Conservation (phyloP, 2,113 vertebrate genomes). For the Pyrgilauda ruficollis region DNA sequence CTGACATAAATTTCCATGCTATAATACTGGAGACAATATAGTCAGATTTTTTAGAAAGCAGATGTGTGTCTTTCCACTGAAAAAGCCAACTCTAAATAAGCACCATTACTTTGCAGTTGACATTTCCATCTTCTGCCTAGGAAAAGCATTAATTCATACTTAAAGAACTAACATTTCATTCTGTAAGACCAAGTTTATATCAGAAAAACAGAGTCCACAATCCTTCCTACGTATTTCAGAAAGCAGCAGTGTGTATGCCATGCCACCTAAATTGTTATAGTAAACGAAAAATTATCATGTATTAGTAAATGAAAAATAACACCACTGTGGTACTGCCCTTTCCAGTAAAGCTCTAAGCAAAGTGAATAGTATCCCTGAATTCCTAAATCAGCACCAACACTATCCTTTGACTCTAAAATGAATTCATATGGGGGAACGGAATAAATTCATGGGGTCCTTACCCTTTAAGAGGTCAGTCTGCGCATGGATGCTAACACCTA, state of each 20-base stretch:
- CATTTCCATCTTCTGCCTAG: neutral
- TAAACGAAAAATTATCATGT: neutral
- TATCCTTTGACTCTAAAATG: neutral
- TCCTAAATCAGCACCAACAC: neutral
- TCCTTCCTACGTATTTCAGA: neutral
- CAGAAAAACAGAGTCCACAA: neutral
- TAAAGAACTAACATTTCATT: neutral
- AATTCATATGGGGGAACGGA: neutral
- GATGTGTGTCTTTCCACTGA: neutral
- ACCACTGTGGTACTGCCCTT: neutral
- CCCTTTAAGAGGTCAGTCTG: neutral
- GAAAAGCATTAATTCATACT: neutral
- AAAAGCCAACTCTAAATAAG: neutral
- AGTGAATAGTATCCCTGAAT: neutral
- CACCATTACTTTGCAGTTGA: neutral
- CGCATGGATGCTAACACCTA: neutral
- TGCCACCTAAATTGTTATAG: neutral
- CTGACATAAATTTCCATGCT: neutral
- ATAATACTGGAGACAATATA: neutral
- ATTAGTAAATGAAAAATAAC: neutral
- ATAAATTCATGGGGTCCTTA: neutral
- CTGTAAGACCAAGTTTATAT: neutral
- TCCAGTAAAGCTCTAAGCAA: neutral
- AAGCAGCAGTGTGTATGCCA: neutral
- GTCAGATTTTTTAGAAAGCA: neutral